A percentile compares a stretch with the other conserved stretches of the same genome.
phyloP scores from a whole-genome alignment of 2,888 invertebrate genomes.

The Agonopterix alstromeriana region DNA sequence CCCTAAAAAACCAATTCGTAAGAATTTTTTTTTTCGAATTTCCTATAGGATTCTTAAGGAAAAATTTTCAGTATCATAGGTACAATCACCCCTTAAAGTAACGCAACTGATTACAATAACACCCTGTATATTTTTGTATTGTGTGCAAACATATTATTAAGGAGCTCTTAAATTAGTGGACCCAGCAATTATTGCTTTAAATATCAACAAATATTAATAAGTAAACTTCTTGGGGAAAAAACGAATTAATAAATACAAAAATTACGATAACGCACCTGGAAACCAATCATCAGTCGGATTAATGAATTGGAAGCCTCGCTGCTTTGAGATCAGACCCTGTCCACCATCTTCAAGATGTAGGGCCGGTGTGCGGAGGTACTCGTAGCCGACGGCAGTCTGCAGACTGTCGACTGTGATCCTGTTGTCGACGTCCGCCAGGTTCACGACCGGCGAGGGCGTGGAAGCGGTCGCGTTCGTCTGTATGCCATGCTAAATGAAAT shows the following conservation, averaged over 20 bases:
- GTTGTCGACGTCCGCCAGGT: constrained; percentile 86
- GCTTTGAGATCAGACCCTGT: constrained; percentile 81
- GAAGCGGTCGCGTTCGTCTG: constrained; percentile 92
- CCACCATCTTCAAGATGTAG: constrained; percentile 83
- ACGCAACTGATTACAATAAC: too few species aligned
- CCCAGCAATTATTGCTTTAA: too few species aligned
- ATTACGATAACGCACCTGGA: constrained; percentile 76
- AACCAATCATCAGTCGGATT: constrained; percentile 94
- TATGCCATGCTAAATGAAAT: constrained; percentile 84
- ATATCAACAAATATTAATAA: too few species aligned
- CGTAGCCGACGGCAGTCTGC: constrained; percentile 88
- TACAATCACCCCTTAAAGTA: too few species aligned
- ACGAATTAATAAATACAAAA: neutral
- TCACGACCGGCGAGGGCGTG: constrained; percentile 87
- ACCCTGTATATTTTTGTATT: too few species aligned
- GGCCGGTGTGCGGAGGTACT: constrained; percentile 86
- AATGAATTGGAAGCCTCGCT: constrained; percentile 89
- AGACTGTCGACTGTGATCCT: constrained; percentile 83
- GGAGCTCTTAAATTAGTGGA: too few species aligned
- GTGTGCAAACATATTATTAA: too few species aligned
- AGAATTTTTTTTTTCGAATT: too few species aligned
- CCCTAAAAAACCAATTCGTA: too few species aligned
- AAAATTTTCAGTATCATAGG: too few species aligned
- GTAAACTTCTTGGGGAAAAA: neutral
- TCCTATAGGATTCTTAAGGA: too few species aligned